Evolutionary conservation across 1,140 invertebrate genomes (phyloP), one percentile per base, ranked within the genome.

Genomic region (Neotoxoptera formosana): DNA sequence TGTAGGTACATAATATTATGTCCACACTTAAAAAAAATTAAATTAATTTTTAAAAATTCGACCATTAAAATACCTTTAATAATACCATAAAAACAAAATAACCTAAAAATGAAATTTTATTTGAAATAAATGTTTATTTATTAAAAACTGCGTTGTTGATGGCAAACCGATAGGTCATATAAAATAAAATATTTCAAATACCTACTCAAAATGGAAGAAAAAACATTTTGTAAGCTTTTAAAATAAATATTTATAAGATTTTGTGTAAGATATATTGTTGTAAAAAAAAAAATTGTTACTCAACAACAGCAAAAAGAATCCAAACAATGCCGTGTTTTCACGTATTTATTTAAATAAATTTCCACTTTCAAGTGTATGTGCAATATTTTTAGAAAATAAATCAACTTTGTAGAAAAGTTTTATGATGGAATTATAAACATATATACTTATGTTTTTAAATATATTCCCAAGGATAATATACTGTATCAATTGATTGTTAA

Each of bases 341-440:
- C n/a, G 60, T 76, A 76, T 76, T 76, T 67, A 17, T 76, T 76
- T 76, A 14, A 76, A 76, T 76, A n/a, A 76, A 76, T 76, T 76
- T 30, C n/a, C n/a, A 76, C 14, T n/a, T 76, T 76, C n/a, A 53
- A 53, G 14, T 76, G 60, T n/a, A 20, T 76, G 60, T 17, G 30
- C n/a, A 76, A 76, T 76, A n/a, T 76, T 76, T 76, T 17, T n/a
- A 6, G 11, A 76, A n/a, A 76, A 76, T 17, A 67, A 76, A 17
- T 17, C 17, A n/a, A n/a, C n/a, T 76, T 6, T n/a, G 30, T 76
- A 76, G 14, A n/a, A 76, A 76, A 76, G 30, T 67, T 67, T 67
- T 67, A 30, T n/a, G 4, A n/a, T 11, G 14, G 6, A n/a, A n/a
- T 76, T 76, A n/a, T 67, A 67, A n/a, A 76, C 30, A 6, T 76